Evolutionary conservation across 2,888 invertebrate genomes (phyloP).

Genomic region (Meliscaeva auricollis): DNA sequence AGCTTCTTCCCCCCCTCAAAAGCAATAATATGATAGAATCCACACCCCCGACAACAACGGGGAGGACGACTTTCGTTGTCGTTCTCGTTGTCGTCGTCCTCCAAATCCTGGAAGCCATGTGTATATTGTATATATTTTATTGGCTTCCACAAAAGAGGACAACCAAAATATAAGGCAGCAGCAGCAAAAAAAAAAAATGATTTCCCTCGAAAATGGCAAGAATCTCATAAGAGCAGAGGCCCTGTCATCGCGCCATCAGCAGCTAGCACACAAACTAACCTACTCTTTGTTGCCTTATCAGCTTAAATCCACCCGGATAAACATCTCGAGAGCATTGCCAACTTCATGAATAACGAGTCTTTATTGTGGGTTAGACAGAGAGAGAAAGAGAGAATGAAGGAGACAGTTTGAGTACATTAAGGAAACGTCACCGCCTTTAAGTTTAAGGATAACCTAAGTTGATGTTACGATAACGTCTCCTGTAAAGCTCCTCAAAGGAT

Average conservation of each 20-base stretch:
- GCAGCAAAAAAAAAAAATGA: slow-evolving; percentile 14
- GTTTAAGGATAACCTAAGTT: slow-evolving; percentile 2
- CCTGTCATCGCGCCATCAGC: slow-evolving; percentile 31
- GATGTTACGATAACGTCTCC: slow-evolving; percentile 26
- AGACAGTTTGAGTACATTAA: background rate
- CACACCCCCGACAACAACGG: background rate
- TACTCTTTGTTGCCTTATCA: slow-evolving; percentile 15
- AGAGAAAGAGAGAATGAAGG: background rate
- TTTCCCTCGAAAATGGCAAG: slow-evolving; percentile 48
- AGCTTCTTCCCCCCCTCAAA: slow-evolving; percentile 7
- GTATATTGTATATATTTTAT: slow-evolving; percentile 67
- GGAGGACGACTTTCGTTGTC: background rate
- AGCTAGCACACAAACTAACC: slow-evolving; percentile 46
- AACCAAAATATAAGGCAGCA: slow-evolving; percentile 12
- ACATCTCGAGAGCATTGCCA: slow-evolving; percentile 31
- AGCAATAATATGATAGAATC: slow-evolving; percentile 23
- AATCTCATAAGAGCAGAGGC: slow-evolving; percentile 48
- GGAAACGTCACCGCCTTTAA: slow-evolving; percentile 35
- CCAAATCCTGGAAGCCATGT: slow-evolving; percentile 47
- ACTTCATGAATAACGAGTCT: slow-evolving; percentile 20
- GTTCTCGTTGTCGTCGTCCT: background rate
- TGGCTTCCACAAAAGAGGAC: slow-evolving; percentile 40
- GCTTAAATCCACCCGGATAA: slow-evolving; percentile 58
- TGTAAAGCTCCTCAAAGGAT: slow-evolving; percentile 7
- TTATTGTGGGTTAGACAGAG: background rate